Conservation (phyloP, 35 echinoderm and acorn worm species). For the Ophiothrix spiculata region DNA sequence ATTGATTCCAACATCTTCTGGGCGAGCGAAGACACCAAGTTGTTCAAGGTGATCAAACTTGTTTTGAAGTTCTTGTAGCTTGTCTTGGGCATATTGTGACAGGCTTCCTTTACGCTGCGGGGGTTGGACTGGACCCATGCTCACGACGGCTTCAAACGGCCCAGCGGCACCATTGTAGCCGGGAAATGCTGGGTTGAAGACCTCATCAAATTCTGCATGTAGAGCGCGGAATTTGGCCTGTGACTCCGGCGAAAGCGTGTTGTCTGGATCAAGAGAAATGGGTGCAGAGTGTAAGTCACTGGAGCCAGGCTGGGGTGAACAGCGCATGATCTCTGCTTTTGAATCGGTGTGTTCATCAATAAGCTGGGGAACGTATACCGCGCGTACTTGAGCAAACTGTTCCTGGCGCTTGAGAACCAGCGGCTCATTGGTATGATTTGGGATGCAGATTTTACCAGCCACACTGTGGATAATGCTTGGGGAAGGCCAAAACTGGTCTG, state of each 20-base stretch:
- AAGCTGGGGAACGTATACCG: not conserved
- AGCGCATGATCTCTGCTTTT: too few species aligned
- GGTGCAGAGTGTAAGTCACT: not conserved
- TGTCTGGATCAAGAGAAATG: constrained; percentile 28
- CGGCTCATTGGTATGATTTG: constrained; percentile 5
- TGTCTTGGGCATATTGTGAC: constrained; percentile 4
- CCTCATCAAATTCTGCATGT: constrained; percentile 16
- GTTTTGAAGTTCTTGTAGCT: constrained; percentile 35
- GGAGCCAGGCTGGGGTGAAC: too few species aligned
- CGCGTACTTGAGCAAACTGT: constrained; percentile 20
- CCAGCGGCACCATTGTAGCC: constrained; percentile 52
- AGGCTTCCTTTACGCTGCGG: constrained; percentile 33
- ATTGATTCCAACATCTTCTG: constrained; percentile 31
- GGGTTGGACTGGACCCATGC: constrained; percentile 60
- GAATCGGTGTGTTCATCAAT: too few species aligned
- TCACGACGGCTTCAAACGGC: constrained; percentile 55
- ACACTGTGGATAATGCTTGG: constrained; percentile 10
- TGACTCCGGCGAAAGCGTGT: not conserved
- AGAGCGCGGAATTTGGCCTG: constrained; percentile 19
- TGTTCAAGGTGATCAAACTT: constrained; percentile 50
- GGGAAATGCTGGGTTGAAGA: constrained; percentile 29
- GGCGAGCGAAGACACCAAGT: constrained; percentile 40
- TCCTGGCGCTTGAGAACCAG: not conserved
- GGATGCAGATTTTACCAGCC: constrained; percentile 22
- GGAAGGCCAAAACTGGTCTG: not conserved